Conservation (phyloP, 2,113 vertebrate species). For the Alosa alosa region DNA sequence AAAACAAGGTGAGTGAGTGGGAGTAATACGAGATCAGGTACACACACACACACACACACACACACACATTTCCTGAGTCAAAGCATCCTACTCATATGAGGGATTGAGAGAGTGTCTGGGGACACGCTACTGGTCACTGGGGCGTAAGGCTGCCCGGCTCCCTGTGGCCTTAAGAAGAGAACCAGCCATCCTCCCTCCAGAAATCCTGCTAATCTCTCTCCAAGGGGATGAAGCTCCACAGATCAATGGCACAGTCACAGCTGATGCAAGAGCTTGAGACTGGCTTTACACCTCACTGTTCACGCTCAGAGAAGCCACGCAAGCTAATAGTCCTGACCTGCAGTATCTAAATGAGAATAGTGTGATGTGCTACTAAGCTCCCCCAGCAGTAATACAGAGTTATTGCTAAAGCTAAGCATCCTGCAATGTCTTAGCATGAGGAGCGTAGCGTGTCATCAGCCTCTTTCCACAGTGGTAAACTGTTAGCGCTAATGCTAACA, state of each 20-base stretch:
- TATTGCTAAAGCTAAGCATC: not conserved
- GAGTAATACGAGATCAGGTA: not conserved
- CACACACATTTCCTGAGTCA: not conserved
- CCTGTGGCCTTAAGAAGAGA: not conserved
- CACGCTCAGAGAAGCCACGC: not conserved
- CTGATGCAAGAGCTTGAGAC: not conserved
- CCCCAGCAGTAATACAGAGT: not conserved
- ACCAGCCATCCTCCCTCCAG: not conserved
- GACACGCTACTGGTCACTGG: not conserved
- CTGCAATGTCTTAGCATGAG: not conserved
- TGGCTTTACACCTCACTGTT: not conserved
- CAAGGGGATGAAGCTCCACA: not conserved
- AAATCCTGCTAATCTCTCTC: not conserved
- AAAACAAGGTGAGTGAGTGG: not conserved
- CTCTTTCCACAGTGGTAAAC: not conserved
- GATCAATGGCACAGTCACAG: not conserved
- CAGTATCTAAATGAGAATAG: not conserved
- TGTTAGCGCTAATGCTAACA: not conserved
- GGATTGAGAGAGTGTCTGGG: not conserved
- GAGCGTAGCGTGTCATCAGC: not conserved
- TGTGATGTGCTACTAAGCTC: too few relatives aligned
- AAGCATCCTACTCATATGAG: not conserved
- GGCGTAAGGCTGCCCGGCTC: not conserved
- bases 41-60: slow-evolving; percentile 6
- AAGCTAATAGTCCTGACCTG: not conserved